Conservation (phyloP, 2,888 invertebrate genomes). For the Tigriopus californicus region DNA sequence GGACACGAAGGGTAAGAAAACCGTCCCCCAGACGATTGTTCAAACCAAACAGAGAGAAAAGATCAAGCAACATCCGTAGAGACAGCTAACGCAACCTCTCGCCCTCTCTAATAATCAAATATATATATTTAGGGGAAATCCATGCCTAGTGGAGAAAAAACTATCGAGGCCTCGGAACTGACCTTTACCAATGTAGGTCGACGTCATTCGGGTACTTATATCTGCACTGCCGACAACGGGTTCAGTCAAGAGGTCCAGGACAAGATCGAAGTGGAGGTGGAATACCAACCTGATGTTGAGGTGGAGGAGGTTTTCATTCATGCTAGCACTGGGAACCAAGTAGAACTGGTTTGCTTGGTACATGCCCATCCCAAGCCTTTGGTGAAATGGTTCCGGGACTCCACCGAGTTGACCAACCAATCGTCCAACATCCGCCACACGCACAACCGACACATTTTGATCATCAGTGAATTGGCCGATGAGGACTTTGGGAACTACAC, state of each 20-base stretch:
- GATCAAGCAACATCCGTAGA: background rate
- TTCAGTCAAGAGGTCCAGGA: constrained; percentile 2
- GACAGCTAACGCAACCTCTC: background rate
- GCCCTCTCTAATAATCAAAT: background rate
- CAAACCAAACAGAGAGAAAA: background rate
- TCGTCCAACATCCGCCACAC: background rate
- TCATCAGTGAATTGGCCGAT: background rate
- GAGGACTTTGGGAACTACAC: constrained; percentile 10
- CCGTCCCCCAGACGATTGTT: background rate
- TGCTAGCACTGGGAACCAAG: constrained; percentile 2
- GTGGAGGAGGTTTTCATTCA: constrained; percentile 8
- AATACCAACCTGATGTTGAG: constrained; percentile 5
- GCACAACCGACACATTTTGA: background rate
- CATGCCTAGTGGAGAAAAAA: constrained; percentile 6
- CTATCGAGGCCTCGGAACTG: background rate
- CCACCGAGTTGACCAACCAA: constrained; percentile 1
- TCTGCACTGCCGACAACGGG: constrained; percentile 13
- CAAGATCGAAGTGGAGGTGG: constrained; percentile 5
- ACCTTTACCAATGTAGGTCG: background rate
- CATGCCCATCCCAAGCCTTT: constrained; percentile 7
- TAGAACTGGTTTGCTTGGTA: constrained; percentile 8
- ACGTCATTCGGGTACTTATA: constrained; percentile 25
- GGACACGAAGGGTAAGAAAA: constrained; percentile 10
- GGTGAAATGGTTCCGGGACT: constrained; percentile 10
- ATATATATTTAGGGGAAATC: constrained; percentile 12